Evolutionary conservation across 1,140 invertebrate species (phyloP).

Genomic region (Lysiphlebus fabarum): DNA sequence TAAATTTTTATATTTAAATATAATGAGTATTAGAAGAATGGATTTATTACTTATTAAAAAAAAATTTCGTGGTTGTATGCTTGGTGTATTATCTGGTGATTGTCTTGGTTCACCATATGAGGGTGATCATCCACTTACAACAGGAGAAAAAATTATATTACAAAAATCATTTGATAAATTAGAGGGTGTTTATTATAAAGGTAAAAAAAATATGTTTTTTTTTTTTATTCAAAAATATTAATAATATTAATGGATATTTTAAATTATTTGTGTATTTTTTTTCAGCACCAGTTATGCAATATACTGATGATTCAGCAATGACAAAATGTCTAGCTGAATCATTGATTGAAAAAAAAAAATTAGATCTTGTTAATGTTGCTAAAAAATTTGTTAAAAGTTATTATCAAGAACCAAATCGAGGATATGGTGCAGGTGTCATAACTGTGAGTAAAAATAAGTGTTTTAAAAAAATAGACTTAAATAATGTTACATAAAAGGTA

Average conservation of each 20-base stretch:
- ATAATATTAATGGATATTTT: too few species aligned
- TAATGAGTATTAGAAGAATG: constrained; percentile 31
- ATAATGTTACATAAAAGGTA: not conserved
- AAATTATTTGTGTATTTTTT: constrained; percentile 22
- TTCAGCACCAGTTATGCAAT: constrained; percentile 61
- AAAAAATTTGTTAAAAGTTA: constrained; percentile 67
- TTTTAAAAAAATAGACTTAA: not conserved
- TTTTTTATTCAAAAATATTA: too few species aligned
- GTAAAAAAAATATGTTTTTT: too few species aligned
- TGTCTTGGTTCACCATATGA: constrained; percentile 72
- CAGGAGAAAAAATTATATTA: constrained; percentile 56
- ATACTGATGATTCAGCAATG: constrained; percentile 80
- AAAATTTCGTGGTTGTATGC: constrained; percentile 66
- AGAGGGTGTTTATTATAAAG: constrained; percentile 57
- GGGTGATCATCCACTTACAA: constrained; percentile 52
- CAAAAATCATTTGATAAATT: constrained; percentile 63
- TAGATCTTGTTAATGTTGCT: constrained; percentile 60
- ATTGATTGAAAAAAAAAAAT: constrained; percentile 60
- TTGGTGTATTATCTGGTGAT: constrained; percentile 70
- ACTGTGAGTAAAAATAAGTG: constrained; percentile 37
- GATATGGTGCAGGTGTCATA: constrained; percentile 64
- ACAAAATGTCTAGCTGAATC: constrained; percentile 64
- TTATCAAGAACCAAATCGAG: constrained; percentile 62
- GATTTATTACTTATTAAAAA: constrained; percentile 51
- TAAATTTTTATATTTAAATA: too few species aligned